Evolutionary conservation across 2,888 invertebrate species (phyloP).

Genomic region (Drosophila colorata): DNA sequence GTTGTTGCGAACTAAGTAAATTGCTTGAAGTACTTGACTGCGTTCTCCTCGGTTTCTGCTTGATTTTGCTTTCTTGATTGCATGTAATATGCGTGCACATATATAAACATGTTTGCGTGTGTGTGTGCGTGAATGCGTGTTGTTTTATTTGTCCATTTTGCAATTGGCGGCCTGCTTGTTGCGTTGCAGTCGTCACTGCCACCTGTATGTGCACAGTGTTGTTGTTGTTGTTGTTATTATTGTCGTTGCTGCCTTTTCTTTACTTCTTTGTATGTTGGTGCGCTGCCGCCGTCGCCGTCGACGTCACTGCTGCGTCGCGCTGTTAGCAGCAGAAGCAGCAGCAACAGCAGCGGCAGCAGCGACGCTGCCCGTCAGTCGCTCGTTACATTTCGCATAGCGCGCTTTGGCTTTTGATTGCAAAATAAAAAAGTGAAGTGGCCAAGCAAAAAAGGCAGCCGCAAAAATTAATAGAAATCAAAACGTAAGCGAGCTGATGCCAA

Average conservation of each 20-base stretch:
- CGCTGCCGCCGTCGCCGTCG: conserved; percentile 18
- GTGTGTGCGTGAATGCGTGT: background rate
- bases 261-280: conserved; percentile 43
- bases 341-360: conserved; percentile 18
- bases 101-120: conserved; percentile 1
- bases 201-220: conserved; percentile 33
- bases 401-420: conserved; percentile 57
- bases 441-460: conserved; percentile 6
- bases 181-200: conserved; percentile 42
- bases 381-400: conserved; percentile 61
- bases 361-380: conserved; percentile 51
- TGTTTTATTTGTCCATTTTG: conserved; percentile 23
- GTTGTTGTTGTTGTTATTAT: conserved; percentile 8
- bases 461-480: conserved; percentile 51
- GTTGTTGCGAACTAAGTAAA: conserved; percentile 30
- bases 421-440: conserved; percentile 49
- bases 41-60: conserved; percentile 23
- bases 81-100: conserved; percentile 46
- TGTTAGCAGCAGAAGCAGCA: conserved; percentile 5
- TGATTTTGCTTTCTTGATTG: conserved; percentile 45
- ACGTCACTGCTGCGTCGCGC: conserved; percentile 1
- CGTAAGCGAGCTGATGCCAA: conserved; percentile 36
- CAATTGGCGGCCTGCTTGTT: conserved; percentile 41
- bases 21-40: conserved; percentile 29
- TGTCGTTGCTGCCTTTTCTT: conserved; percentile 35